phyloP scores from a whole-genome alignment of 1,140 invertebrate genomes.

The Psilanteris sp. region DNA sequence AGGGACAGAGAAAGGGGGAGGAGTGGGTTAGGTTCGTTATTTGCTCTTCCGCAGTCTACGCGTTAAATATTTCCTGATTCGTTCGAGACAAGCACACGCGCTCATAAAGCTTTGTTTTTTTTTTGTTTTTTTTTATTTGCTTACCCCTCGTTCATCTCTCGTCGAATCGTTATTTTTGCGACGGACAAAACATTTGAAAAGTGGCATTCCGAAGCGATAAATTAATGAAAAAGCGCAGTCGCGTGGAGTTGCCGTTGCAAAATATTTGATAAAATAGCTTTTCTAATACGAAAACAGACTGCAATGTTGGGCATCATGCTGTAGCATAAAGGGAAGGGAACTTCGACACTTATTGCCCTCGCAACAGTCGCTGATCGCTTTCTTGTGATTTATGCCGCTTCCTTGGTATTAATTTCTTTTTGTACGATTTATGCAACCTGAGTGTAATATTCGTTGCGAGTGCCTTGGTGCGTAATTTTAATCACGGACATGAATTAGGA shows the following conservation, averaged over 20 bases:
- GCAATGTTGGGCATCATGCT: slow-evolving; percentile 26
- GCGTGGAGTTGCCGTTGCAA: slow-evolving; percentile 5
- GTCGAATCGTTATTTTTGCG: slow-evolving; percentile 63
- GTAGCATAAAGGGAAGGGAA: slow-evolving; percentile 18
- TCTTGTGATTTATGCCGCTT: slow-evolving; percentile 48
- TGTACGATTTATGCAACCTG: slow-evolving; percentile 26
- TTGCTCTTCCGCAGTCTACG: slow-evolving; percentile 30
- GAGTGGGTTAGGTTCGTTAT: slow-evolving; percentile 17
- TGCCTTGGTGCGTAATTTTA: slow-evolving; percentile 1
- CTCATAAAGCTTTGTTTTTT: slow-evolving; percentile 23
- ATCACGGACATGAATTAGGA: slow-evolving; percentile 5
- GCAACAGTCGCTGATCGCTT: slow-evolving; percentile 44
- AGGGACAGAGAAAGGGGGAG: not conserved
- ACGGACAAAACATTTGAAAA: slow-evolving; percentile 57
- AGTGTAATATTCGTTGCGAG: slow-evolving; percentile 10
- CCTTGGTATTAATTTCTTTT: slow-evolving; percentile 48
- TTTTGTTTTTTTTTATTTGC: slow-evolving; percentile 7
- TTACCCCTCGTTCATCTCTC: slow-evolving; percentile 5
- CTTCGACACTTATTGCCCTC: slow-evolving; percentile 56
- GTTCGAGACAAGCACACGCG: slow-evolving; percentile 1
- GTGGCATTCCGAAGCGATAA: slow-evolving; percentile 44
- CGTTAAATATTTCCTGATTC: slow-evolving; percentile 61
- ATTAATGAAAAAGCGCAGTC: slow-evolving; percentile 46
- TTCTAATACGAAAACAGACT: slow-evolving; percentile 46
- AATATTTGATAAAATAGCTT: slow-evolving; percentile 43